Evolutionary conservation across 2,797 vertebrate species (phyloP), one percentile per base, ranked within the genome.

Genomic region (Cuculus canorus): DNA sequence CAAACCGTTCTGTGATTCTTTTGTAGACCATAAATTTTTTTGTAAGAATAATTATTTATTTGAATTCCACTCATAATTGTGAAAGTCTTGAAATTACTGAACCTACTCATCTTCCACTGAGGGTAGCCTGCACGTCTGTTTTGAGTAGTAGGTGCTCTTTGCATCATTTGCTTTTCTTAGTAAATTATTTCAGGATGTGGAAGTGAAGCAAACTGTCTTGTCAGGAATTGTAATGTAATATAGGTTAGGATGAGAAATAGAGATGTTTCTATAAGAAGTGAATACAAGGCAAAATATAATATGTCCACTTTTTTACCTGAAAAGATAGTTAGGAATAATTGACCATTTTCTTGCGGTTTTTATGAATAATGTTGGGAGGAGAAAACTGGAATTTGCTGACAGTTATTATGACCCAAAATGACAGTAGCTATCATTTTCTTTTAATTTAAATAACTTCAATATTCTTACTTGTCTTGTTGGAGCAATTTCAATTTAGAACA

Each of bases 371-470:
- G 3, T 28, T 91, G 56, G 39, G 52, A 92, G 78, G 56, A 86
- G 48, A 87, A 92, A 73, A 37, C 33, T 32, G 77, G 71, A 70
- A 57, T 82, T 64, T 87, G 45, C n/a, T 93, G 66, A 37, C 70
- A 92, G 48, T 61, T 92, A 68, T 17, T 75, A 3, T 90, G 81
- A 18, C 61, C 53, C 37, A 32, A 82, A 89, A 82, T 91, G 37
- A 68, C 65, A 94, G 68, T 68, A 82, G 37, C 68, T 89, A 89
- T 89, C 47, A 61, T 93, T 95, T 83, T 73, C 56, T 71, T 92
- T 68, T 71, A 33, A 91, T 82, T 61, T 80, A 78, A 89, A 75
- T 92, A 80, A 65, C 32, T 92, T 88, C 52, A 86, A 68, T 78
- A 48, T 80, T 92, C 52, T 88, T 92, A 52, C 59, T 88, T 9